Conservation (phyloP, 2,113 vertebrate genomes). For the Mesembrinibis cayennensis region DNA sequence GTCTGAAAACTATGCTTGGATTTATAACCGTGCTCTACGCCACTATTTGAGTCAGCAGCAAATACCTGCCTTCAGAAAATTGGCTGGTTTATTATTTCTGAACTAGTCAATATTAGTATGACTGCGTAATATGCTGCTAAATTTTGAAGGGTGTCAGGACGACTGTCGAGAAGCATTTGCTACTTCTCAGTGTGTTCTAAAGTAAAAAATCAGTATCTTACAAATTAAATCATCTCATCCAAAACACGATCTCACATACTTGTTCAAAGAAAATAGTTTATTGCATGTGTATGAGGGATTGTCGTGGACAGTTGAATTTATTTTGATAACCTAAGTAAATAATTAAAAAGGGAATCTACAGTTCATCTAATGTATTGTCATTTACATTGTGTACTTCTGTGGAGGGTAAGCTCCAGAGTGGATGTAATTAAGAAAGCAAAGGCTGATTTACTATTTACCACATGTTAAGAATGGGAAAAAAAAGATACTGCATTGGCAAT, state of each 20-base stretch:
- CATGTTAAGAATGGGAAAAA: neutral
- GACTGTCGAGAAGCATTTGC: neutral
- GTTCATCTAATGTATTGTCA: neutral
- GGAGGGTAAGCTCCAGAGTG: neutral
- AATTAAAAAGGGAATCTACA: neutral
- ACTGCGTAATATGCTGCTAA: neutral
- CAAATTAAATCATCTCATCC: neutral
- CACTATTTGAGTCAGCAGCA: neutral
- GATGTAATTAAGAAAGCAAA: neutral
- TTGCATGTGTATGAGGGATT: neutral
- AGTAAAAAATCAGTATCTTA: neutral
- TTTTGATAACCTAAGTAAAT: neutral
- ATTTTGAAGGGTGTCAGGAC: neutral
- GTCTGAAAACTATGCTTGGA: neutral
- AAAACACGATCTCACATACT: neutral
- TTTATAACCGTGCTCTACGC: rapidly evolving
- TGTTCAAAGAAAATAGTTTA: neutral
- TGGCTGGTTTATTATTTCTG: neutral
- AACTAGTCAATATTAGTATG: neutral
- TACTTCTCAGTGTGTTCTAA: neutral
- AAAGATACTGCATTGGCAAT: slow-evolving; percentile 27
- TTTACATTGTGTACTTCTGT: neutral
- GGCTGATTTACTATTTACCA: neutral
- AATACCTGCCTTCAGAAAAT: neutral
- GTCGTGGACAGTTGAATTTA: neutral